Conservation (phyloP, 2,888 invertebrate species). For the Nomada ferruginata region DNA sequence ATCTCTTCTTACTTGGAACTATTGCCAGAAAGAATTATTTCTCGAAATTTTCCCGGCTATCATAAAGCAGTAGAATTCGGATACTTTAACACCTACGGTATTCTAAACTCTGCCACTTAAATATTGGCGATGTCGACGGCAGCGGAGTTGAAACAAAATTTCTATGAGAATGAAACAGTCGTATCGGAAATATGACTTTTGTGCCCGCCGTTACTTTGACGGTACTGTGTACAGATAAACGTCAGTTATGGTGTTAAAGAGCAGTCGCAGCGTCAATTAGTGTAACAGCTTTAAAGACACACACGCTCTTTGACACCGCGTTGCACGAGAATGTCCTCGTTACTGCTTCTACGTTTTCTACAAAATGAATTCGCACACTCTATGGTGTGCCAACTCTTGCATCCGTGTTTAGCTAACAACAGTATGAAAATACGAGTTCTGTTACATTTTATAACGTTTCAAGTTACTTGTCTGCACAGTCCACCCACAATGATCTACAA, state of each 20-base stretch:
- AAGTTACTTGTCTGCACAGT: too few species aligned
- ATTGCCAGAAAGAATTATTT: background rate
- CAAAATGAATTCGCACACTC: slow-evolving; percentile 21
- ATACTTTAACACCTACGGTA: background rate
- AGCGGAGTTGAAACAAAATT: background rate
- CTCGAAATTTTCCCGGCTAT: background rate
- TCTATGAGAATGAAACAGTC: background rate
- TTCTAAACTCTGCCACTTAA: background rate
- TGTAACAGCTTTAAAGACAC: slow-evolving; percentile 58
- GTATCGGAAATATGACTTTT: background rate
- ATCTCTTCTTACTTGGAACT: background rate
- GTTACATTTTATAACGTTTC: too few species aligned
- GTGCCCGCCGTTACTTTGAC: background rate
- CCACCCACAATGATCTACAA: too few species aligned
- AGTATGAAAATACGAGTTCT: background rate
- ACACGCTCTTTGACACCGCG: slow-evolving; percentile 38
- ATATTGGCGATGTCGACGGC: background rate
- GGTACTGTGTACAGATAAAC: background rate
- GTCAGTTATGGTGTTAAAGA: slow-evolving; percentile 16
- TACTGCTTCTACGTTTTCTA: slow-evolving; percentile 15
- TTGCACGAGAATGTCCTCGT: slow-evolving; percentile 38
- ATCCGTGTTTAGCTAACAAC: background rate
- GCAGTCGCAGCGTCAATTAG: slow-evolving; percentile 48
- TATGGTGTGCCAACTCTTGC: background rate
- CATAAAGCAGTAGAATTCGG: background rate